Percentiles rank a stretch among this genome's conserved stretches.
phyloP scores from a whole-genome alignment of 2,797 vertebrate species.

The Parauchenoglanis punctatus region DNA sequence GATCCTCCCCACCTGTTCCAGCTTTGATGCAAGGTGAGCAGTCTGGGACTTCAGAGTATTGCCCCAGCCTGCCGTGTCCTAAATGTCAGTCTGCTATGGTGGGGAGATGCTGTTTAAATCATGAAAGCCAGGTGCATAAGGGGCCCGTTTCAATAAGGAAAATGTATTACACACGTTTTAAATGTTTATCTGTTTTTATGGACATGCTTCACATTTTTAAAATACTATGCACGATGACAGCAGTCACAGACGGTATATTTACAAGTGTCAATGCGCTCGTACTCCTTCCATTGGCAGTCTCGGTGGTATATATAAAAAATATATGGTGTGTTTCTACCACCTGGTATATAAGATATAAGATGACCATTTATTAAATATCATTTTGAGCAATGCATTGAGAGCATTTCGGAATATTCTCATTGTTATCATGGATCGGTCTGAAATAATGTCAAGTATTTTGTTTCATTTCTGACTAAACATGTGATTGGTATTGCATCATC shows the following conservation, averaged over 20 bases:
- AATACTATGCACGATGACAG: not conserved
- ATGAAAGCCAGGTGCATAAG: conserved; percentile 23
- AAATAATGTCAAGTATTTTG: not conserved
- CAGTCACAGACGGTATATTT: conserved; percentile 18
- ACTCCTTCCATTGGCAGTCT: not conserved
- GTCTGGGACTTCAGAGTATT: conserved; percentile 14
- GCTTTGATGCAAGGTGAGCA: conserved; percentile 35
- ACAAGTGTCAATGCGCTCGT: conserved; percentile 11
- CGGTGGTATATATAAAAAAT: conserved; percentile 8
- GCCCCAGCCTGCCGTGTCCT: conserved; percentile 16
- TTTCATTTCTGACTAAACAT: not conserved
- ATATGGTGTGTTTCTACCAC: conserved; percentile 1
- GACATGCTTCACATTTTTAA: conserved; percentile 38
- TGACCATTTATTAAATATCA: not conserved
- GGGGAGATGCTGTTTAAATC: conserved; percentile 17
- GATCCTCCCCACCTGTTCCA: conserved; percentile 39
- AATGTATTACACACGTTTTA: not conserved
- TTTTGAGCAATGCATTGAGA: not conserved
- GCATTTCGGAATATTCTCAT: not conserved
- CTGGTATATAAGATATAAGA: not conserved
- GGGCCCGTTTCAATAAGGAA: conserved; percentile 10
- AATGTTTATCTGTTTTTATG: conserved; percentile 18
- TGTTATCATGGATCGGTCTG: not conserved
- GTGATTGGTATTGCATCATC: not conserved
- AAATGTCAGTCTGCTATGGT: conserved; percentile 32